Base-by-base conservation (phyloP, 1,140 invertebrate genomes). In the Habropoda laboriosa region DNA sequence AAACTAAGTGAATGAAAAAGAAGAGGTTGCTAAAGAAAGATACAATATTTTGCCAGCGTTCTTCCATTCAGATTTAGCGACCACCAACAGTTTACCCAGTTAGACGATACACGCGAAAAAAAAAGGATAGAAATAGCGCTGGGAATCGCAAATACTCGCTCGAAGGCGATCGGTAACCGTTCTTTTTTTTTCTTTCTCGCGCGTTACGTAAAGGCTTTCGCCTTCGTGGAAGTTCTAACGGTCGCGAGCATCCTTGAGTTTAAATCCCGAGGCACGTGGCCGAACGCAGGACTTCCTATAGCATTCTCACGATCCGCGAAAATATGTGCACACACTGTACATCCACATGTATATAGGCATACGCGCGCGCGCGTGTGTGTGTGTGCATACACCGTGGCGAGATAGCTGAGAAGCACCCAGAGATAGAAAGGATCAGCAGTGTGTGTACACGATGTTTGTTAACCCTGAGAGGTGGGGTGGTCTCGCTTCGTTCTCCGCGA, bases 221-320 rank as follows among this genome's bases (percentile, higher is more conserved):
- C 51, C 66, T 85, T 86, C 67, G 76, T 58, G 53, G 60, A 86
- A 66, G 38, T 74, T 74, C 68, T 71, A 87, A 87, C 81, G 66
- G 86, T 87, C 78, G 80, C 45, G 35, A 30, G 27, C 35, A 89
- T 90, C 86, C 87, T 89, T 86, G 88, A 88, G 86, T 86, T 89
- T 82, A 84, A 89, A 86, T 86, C 72, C 66, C 82, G 38, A 64
- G 82, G 64, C 89, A 87, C 89, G 87, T 89, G 88, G 67, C 75
- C 6, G 47, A 27, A 27, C 60, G 66, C 72, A 75, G 38, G 70
- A 82, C 38, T 68, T 83, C 70, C 24, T 58, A 10, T 42, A 35
- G 24, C 30, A 75, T 80, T 82, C 60, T 85, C 63, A 66, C 38
- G 55, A 57, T 76, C 72, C 47, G 53, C 72, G 53, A 80, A 80